phyloP scores from a whole-genome alignment of 2,113 vertebrate genomes.

The Elanoides forficatus region DNA sequence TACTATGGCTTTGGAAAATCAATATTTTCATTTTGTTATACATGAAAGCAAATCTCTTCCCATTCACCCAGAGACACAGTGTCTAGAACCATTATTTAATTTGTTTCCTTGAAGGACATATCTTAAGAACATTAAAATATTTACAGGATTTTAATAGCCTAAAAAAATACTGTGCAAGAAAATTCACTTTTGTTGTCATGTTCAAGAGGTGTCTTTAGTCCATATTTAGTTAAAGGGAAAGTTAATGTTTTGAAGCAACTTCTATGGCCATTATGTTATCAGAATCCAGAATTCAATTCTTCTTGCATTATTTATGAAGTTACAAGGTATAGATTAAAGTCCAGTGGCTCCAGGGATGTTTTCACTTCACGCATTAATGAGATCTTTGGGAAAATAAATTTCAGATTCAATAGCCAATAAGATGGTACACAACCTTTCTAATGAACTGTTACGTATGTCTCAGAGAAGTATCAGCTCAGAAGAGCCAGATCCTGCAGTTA shows the following conservation, averaged over 20 bases:
- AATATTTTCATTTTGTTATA: conserved; percentile 55
- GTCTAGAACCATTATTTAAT: background rate
- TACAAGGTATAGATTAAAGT: background rate
- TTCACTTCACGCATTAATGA: background rate
- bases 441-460: background rate
- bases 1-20: conserved; percentile 19
- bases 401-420: background rate
- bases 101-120: background rate
- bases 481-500: background rate
- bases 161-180: background rate
- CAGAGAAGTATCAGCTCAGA: background rate
- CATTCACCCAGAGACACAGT: background rate
- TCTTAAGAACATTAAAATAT: background rate
- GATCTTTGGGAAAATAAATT: background rate
- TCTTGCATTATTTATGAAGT: background rate
- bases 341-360: background rate
- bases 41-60: background rate
- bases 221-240: background rate
- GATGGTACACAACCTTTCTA: background rate
- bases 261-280: background rate
- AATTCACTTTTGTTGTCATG: background rate
- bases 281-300: background rate
- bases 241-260: background rate
- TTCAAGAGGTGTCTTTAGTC: background rate
- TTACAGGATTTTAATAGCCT: background rate